Percentiles rank a stretch among this genome's conserved stretches.
Evolutionary conservation across 1,140 invertebrate genomes (phyloP).

Genomic region (Hycleus phaleratus): DNA sequence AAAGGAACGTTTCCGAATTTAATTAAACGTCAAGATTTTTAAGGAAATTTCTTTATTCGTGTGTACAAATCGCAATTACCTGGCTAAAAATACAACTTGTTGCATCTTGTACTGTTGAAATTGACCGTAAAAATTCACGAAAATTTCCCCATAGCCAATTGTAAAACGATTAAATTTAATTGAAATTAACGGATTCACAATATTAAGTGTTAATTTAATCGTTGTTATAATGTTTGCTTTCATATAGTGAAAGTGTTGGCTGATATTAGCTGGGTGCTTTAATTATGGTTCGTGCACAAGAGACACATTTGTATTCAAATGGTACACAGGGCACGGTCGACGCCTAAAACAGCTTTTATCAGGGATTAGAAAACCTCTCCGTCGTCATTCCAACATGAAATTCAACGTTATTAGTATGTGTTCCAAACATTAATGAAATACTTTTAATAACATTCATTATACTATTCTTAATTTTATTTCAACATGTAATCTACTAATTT

Average conservation of each 20-base stretch:
- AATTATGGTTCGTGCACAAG: slow-evolving; percentile 3
- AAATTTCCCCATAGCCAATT: too few relatives aligned
- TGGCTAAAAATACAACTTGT: too few relatives aligned
- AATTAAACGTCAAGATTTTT: too few relatives aligned
- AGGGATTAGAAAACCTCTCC: slow-evolving; percentile 6
- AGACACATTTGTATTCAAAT: slow-evolving; percentile 13
- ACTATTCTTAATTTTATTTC: slow-evolving; percentile 3
- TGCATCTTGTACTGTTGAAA: too few relatives aligned
- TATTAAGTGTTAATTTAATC: too few relatives aligned
- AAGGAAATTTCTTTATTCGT: too few relatives aligned
- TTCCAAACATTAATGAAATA: slow-evolving; percentile 1
- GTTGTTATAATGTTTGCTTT: not conserved
- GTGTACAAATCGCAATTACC: too few relatives aligned
- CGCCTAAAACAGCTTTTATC: slow-evolving; percentile 12
- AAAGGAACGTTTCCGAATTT: too few relatives aligned
- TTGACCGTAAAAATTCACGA: too few relatives aligned
- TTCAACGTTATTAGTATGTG: slow-evolving; percentile 1
- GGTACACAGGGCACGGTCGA: slow-evolving; percentile 1
- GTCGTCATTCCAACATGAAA: not conserved
- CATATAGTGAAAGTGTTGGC: slow-evolving; percentile 1
- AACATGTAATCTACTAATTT: not conserved
- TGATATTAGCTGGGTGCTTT: not conserved
- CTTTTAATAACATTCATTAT: slow-evolving; percentile 3
- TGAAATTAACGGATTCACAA: too few relatives aligned
- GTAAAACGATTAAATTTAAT: too few relatives aligned